Percentiles rank a stretch among this genome's conserved stretches.
Evolutionary conservation across 2,113 vertebrate genomes (phyloP).

Genomic region (Hepsetus odoe): DNA sequence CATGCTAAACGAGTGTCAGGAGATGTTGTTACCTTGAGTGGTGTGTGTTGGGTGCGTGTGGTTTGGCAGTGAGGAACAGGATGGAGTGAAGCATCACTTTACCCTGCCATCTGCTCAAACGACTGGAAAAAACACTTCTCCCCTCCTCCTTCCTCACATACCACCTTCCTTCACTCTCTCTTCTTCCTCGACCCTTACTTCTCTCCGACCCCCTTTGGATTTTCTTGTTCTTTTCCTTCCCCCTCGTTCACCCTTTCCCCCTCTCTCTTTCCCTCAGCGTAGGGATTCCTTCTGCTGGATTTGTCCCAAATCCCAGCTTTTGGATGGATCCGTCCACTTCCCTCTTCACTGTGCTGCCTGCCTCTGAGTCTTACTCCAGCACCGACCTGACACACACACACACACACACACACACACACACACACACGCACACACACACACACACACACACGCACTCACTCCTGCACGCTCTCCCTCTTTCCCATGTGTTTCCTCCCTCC

Average conservation of each 20-base stretch:
- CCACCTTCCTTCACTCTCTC: constrained; percentile 49
- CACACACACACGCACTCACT: constrained; percentile 5
- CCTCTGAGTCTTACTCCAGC: constrained; percentile 25
- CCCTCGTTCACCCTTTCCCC: constrained; percentile 44
- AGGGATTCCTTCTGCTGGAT: not conserved
- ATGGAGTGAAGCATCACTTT: constrained; percentile 68
- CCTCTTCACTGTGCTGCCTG: constrained; percentile 15
- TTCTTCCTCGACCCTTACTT: constrained; percentile 43
- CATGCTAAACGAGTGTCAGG: constrained; percentile 38
- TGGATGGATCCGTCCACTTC: constrained; percentile 19
- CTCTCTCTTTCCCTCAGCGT: not conserved
- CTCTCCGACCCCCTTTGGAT: not conserved
- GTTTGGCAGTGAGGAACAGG: constrained; percentile 40
- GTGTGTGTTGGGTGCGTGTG: constrained; percentile 34
- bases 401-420: not conserved
- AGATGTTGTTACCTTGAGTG: constrained; percentile 65
- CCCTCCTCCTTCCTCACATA: not conserved
- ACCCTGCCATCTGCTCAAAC: constrained; percentile 67
- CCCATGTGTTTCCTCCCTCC: constrained; percentile 29
- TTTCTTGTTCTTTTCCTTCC: constrained; percentile 20
- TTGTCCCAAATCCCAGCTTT: not conserved
- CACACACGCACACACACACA: constrained; percentile 7
- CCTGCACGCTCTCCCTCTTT: constrained; percentile 43
- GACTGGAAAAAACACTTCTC: not conserved
- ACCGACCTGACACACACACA: constrained; percentile 1